phyloP scores from a whole-genome alignment of 2,888 invertebrate genomes.

The Tridacna gigas region DNA sequence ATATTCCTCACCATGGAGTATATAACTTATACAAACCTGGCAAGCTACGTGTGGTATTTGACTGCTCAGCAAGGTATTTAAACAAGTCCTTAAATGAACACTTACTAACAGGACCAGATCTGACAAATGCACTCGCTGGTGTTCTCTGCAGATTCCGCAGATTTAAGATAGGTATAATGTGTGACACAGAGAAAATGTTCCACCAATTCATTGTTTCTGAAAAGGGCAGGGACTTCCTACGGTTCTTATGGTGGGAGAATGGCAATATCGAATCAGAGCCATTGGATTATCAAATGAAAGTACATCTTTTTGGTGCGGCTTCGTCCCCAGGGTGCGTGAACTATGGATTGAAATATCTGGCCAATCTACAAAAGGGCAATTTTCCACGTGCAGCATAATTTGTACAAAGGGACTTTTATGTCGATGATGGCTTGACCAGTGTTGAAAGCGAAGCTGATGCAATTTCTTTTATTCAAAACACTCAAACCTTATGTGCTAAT shows the following conservation, averaged over 20 bases:
- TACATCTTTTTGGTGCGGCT: slow-evolving; percentile 58
- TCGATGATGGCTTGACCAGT: slow-evolving; percentile 50
- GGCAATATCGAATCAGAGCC: slow-evolving; percentile 4
- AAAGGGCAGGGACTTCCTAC: slow-evolving; percentile 45
- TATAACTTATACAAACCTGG: slow-evolving; percentile 31
- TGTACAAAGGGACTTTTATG: slow-evolving; percentile 43
- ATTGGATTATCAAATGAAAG: slow-evolving; percentile 56
- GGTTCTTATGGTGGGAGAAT: slow-evolving; percentile 59
- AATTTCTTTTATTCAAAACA: neutral
- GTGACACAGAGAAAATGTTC: too few species aligned
- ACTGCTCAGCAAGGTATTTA: slow-evolving; percentile 41
- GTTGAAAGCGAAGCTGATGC: neutral
- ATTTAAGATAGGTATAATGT: slow-evolving; percentile 55
- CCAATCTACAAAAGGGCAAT: slow-evolving; percentile 19
- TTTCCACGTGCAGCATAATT: slow-evolving; percentile 9
- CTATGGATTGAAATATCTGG: slow-evolving; percentile 25
- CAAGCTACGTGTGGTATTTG: slow-evolving; percentile 60
- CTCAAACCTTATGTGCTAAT: neutral
- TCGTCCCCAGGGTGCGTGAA: slow-evolving; percentile 60
- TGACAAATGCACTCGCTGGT: slow-evolving; percentile 54
- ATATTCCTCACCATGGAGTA: too few species aligned
- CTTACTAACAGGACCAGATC: slow-evolving; percentile 53
- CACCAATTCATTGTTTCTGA: slow-evolving; percentile 64
- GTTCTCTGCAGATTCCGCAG: slow-evolving; percentile 60
- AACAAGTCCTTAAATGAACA: slow-evolving; percentile 30